Percentiles rank a stretch among this genome's conserved stretches.
Conservation (phyloP, 2,797 vertebrate species). For the Lacerta bilineata region DNA sequence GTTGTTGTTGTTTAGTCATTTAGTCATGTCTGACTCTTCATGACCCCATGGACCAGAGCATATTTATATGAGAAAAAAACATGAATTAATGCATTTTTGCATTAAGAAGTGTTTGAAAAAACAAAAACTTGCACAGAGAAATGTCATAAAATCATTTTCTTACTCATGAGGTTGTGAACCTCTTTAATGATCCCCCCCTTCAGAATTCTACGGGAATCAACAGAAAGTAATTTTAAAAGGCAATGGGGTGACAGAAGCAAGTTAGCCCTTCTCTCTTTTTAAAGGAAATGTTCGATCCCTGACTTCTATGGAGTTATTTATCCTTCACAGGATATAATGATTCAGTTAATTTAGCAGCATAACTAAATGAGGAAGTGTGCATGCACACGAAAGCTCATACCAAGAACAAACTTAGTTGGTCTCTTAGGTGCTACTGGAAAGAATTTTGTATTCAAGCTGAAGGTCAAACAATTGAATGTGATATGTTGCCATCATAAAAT, state of each 20-base stretch:
- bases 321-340: constrained; percentile 42
- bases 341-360: constrained; percentile 61
- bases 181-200: constrained; percentile 6
- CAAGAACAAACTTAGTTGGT: no score
- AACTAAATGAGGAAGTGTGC: no score
- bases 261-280: neutral
- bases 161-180: neutral
- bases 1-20: no score
- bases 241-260: constrained; percentile 51
- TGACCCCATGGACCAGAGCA: no score
- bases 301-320: constrained; percentile 38
- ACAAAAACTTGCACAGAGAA: neutral
- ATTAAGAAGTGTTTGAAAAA: neutral
- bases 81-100: neutral
- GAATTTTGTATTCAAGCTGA: no score
- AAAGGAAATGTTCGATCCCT: neutral
- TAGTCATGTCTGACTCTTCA: no score
- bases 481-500: no score
- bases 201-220: constrained; percentile 23
- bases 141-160: constrained; percentile 8
- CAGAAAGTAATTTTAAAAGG: constrained; percentile 55
- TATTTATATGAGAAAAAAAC: no score
- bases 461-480: no score
- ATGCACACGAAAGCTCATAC: no score
- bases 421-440: no score